Evolutionary conservation across 2,113 vertebrate species (phyloP).

Genomic region (Brevimyrus niger): DNA sequence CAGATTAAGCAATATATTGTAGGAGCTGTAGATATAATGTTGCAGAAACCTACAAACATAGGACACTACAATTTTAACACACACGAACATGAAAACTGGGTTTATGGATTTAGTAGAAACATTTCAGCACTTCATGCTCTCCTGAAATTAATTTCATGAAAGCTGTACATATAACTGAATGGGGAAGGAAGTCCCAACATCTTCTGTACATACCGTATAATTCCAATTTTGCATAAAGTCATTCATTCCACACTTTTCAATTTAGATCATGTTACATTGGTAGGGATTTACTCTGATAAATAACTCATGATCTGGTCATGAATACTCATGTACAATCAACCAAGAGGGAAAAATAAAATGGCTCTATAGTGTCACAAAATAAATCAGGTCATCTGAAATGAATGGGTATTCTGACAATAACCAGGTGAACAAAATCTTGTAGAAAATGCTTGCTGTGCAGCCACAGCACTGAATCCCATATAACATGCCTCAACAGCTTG

Average conservation of each 20-base stretch:
- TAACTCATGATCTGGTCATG: conserved; percentile 64
- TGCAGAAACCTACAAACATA: conserved; percentile 72
- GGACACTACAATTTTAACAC: conserved; percentile 50
- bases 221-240: conserved; percentile 53
- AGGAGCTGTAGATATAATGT: conserved; percentile 52
- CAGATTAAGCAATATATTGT: conserved; percentile 44
- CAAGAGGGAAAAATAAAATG: not conserved
- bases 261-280: not conserved
- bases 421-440: not conserved
- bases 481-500: conserved; percentile 29
- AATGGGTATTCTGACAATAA: conserved; percentile 37
- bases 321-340: conserved; percentile 38
- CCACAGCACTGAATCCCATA: not conserved
- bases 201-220: conserved; percentile 64
- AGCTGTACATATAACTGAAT: conserved; percentile 44
- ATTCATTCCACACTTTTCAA: not conserved
- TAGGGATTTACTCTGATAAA: not conserved
- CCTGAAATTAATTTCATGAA: not conserved
- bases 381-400: conserved; percentile 24
- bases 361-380: conserved; percentile 30
- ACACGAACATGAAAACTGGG: conserved; percentile 47
- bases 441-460: conserved; percentile 1
- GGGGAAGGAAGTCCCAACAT: conserved; percentile 57
- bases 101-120: not conserved
- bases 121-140: not conserved